Base-by-base conservation (phyloP, 2,888 invertebrate species). In the Crocallis elinguaria region DNA sequence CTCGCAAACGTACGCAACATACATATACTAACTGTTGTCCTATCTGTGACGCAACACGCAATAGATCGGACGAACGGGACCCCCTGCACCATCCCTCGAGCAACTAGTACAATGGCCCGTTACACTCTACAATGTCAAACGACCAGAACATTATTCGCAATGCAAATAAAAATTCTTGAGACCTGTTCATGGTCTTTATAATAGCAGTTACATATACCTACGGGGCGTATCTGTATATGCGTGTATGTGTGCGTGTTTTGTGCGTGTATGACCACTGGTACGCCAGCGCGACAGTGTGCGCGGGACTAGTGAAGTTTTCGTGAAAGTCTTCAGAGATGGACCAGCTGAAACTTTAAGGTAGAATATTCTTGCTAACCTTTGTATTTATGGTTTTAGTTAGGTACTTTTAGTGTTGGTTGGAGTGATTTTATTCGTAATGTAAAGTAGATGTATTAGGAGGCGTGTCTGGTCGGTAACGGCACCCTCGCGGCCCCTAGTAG, bases 401-500 rank as follows among this genome's bases (percentile, higher is more conserved):
- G 37, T 53, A 45, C 46, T 4, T 25, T 33, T 33, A 21, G 19
- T 37, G 12, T 5, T 9, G 12, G 11, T 32, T 12, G 5, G 11
- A 36, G 9, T 25, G 32, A 33, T 21, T 1, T 32, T 39, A 23
- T 33, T 38, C 12, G 16, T 17, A n/a, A n/a, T 25, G 25, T 25
- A n/a, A n/a, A 11, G 3, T 3, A 6, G 23, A 17, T 21, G 23
- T 56, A 71, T 71, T 68, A 65, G 81, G 77, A 84, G 85, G 87
- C 88, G 87, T 85, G 88, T 77, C 82, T 65, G 69, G 46, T 45
- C 23, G 66, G 68, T 67, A 71, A 69, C 73, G 71, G 80, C 86
- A 84, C 88, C 89, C 88, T 77, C 58, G 82, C 79, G 88, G 88
- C 89, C 88, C 81, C 87, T 71, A 75, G 79, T 77, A 78, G 78